Evolutionary conservation across 2,113 vertebrate species (phyloP), one percentile per base, ranked within the genome.

Genomic region (Etheostoma cragini): DNA sequence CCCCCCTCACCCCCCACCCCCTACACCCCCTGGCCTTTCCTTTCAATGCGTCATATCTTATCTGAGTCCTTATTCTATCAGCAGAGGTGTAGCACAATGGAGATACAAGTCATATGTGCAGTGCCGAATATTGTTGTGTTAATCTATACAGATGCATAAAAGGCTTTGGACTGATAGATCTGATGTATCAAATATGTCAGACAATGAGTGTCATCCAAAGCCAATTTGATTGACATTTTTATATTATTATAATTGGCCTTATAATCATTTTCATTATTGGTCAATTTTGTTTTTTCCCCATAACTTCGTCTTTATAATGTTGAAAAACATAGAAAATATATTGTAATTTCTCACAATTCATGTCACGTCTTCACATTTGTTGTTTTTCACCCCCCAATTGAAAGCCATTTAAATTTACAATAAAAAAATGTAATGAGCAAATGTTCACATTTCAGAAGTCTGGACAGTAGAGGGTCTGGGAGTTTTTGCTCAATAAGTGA

Each of bases 21-120:
- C 12, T 21, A 3, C 50, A 85, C 61, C 24, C 65, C 67, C 14
- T 8, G 50, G 79, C 84, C 76, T 80, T 56, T 56, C 61, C 50
- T 78, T 75, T 90, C 74, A 73, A 70, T 4, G 50, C 66, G 12
- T 62, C 79, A 17, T 76, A 72, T 87, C 78, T 85, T 86, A 85
- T 91, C 83, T 81, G 70, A 65, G 58, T 64, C 70, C 68, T 85
- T 91, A 87, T 86, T 88, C 84, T 87, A 90, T 88, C 81, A 85
- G 69, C 65, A 21, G 61, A 68, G 81, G 47, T 47, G 83, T 52
- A 38, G 72, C 76, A 80, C 70, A 87, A 87, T 73, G 66, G 38
- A 7, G 74, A 72, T 56, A 78, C 72, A 33, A 67, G 78, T 72
- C 81, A 19, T 2, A 30, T 38, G 49, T 58, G n/a, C 17, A 7